Evolutionary conservation across 2,888 invertebrate species (phyloP).

Genomic region (Isoperla grammatica): DNA sequence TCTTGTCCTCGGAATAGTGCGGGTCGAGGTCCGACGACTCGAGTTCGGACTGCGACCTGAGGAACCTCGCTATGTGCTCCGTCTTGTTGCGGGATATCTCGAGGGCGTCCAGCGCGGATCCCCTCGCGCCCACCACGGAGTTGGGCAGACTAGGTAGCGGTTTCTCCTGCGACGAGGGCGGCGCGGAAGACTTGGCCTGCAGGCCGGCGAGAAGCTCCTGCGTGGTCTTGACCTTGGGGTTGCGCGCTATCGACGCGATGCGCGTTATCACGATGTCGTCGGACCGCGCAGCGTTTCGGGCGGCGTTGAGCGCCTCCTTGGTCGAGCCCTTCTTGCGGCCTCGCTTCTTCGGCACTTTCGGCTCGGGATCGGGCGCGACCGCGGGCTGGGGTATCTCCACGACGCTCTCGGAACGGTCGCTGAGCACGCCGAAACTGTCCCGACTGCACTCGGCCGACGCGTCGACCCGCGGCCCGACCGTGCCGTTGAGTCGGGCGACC

Average conservation of each 20-base stretch:
- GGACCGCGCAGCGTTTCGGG: background rate
- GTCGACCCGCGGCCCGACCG: conserved; percentile 5
- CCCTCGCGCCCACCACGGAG: conserved; percentile 28
- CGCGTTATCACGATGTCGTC: conserved; percentile 51
- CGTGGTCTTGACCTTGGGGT: conserved; percentile 67
- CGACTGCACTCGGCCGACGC: conserved; percentile 36
- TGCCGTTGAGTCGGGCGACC: conserved; percentile 24
- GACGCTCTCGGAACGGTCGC: conserved; percentile 40
- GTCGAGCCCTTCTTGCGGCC: conserved; percentile 56
- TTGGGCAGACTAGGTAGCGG: conserved; percentile 34
- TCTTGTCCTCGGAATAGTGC: conserved; percentile 49
- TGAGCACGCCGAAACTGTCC: conserved; percentile 35
- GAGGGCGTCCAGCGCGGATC: conserved; percentile 25
- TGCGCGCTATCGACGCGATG: conserved; percentile 53
- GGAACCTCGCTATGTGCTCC: conserved; percentile 43
- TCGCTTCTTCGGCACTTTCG: conserved; percentile 48
- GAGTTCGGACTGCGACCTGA: conserved; percentile 34
- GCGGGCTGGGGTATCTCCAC: conserved; percentile 27
- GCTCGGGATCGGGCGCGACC: conserved; percentile 34
- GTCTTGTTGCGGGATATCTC: conserved; percentile 42
- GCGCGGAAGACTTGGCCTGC: conserved; percentile 45
- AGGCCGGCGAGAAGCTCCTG: conserved; percentile 75
- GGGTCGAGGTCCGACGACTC: conserved; percentile 47
- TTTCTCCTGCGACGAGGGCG: conserved; percentile 33
- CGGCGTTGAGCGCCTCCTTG: conserved; percentile 32